These are phyloP conservation scores for Staurois parvus DNA, from an alignment of 2,797 vertebrate genomes.

Conservation along the genomic window DNA sequence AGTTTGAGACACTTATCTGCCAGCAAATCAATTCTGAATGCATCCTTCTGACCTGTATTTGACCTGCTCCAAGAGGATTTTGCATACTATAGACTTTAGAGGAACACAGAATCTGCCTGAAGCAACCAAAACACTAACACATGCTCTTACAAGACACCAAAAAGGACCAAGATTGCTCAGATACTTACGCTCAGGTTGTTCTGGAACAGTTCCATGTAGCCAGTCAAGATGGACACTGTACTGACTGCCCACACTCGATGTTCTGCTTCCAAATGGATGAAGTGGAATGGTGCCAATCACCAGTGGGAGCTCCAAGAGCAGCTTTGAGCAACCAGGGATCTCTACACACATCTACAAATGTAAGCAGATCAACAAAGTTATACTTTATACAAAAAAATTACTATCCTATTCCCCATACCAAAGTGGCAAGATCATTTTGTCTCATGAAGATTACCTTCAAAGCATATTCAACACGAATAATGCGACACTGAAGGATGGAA, in stretches of 20 bases:
- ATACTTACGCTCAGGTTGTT: constrained; percentile 89
- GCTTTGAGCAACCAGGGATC: constrained; percentile 91
- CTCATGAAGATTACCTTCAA: constrained; percentile 82
- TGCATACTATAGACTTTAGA: no score
- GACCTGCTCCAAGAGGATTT: no score
- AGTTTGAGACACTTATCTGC: no score
- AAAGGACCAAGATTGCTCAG: background rate
- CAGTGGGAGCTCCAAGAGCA: constrained; percentile 90
- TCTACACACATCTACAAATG: constrained; percentile 89
- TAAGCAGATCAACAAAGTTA: background rate
- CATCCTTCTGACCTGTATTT: no score
- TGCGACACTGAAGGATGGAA: constrained; percentile 92
- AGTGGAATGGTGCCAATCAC: constrained; percentile 95
- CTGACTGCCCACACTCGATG: constrained; percentile 92
- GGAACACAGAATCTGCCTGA: no score
- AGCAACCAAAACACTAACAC: no score
- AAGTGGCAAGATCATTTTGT: background rate
- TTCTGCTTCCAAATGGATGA: constrained; percentile 90
- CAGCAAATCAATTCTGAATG: no score
- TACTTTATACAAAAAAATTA: background rate
- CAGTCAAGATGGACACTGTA: constrained; percentile 89
- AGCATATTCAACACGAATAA: constrained; percentile 92
- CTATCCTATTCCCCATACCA: background rate
- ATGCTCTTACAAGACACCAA: background rate
- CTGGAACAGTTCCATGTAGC: constrained; percentile 83